Evolutionary conservation across 2,888 invertebrate genomes (phyloP), one percentile per base, ranked within the genome.

Genomic region (Drosophila hamatofila): DNA sequence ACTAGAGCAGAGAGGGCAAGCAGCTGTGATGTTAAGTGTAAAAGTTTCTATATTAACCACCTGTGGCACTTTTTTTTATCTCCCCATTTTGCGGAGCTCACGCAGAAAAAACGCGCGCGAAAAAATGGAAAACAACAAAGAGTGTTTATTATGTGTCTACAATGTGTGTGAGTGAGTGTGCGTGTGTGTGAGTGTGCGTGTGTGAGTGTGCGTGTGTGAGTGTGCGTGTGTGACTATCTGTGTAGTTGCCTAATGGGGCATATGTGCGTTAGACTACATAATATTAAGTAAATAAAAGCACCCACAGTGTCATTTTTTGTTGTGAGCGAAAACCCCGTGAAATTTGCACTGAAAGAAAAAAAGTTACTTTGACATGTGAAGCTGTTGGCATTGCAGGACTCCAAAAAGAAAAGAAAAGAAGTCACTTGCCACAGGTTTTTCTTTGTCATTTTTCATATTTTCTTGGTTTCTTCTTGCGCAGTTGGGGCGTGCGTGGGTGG

Each of bases 11-110:
- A 14, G 60, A 30, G 37, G 54, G 46, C 33, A 49, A 60, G 72
- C 71, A 75, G 81, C 83, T 59, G 67, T 68, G 87, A 75, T 71
- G 75, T 78, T 68, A 84, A 81, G 88, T 81, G 82, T 87, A 75
- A 84, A 89, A 87, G 77, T 77, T 89, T 70, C 75, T 69, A 79
- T 89, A 87, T 89, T 87, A 85, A 89, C 84, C 84, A 85, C 84
- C 84, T 85, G 84, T 85, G 76, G 84, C 74, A 70, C 25, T 44
- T 61, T 51, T 33, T 64, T 16, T 49, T 42, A n/a, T 18, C 27
- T 23, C 25, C 25, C 44, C 14, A 30, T 3, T 30, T 30, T 9
- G 30, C 30, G 11, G 30, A 42, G 52, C 44, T 23, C 37, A 65
- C 46, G 63, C 55, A 70, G 33, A 54, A 66, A 66, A 74, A 58